Evolutionary conservation across 2,113 vertebrate species (phyloP), one percentile per base, ranked within the genome.

Genomic region (Aspiorhynchus laticeps): DNA sequence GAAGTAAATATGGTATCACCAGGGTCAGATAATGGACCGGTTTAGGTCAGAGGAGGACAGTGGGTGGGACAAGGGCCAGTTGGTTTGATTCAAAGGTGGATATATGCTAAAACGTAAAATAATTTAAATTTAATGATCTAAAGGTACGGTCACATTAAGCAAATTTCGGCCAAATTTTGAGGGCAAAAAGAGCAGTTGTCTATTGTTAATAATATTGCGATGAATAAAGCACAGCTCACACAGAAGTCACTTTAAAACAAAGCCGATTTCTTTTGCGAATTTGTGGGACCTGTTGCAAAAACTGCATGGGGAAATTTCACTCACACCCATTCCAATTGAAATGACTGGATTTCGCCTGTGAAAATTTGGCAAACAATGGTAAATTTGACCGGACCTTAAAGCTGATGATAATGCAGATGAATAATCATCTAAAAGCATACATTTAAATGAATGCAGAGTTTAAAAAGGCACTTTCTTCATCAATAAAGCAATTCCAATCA

Each of bases 361-460:
- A 73, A 38, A 73, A 59, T 28, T 12, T 0, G 7, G 14, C 36
- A 46, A 59, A 53, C 48, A 84, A 33, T 31, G 10, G 31, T 73
- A 86, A 69, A 80, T 5, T 12, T 75, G 73, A 75, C 41, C n/a
- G 7, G 11, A 46, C 24, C 38, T 73, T 73, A 38, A 73, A 46
- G 24, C 24, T 28, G 26, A 75, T 61, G 10, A 61, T 12, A 51
- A 38, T 71, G 51, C 1, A 7, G 36, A 21, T 51, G 0, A 15
- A 69, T 14, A n/a, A 48, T 71, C 12, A 56, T 31, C 46, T 24
- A 31, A n/a, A 43, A 41, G 36, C 19, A n/a, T 24, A 43, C 76
- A 17, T 75, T 41, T 75, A 65, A 19, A 38, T 74, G 84, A 8
- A 38, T 48, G 73, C 56, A 15, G 41, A 77, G 28, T 84, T 81